A percentile compares a stretch with the other conserved stretches of the same genome.
Conservation (phyloP, 2,797 vertebrate species). For the Pygocentrus nattereri region DNA sequence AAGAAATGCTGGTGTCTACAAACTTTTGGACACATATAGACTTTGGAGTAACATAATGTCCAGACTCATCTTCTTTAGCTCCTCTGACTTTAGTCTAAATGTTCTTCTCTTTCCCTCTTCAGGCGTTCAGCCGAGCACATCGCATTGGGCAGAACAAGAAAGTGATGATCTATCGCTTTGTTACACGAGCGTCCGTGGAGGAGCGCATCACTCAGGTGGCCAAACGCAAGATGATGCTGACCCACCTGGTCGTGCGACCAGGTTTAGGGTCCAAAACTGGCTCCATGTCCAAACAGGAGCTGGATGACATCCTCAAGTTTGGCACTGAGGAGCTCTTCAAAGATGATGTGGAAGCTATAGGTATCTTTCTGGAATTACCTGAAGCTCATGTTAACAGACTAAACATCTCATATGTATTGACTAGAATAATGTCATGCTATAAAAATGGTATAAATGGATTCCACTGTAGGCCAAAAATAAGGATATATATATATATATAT, state of each 20-base stretch:
- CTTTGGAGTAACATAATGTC: no score
- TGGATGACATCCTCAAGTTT: slow-evolving; percentile 98
- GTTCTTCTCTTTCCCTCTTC: background rate
- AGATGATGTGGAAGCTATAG: slow-evolving; percentile 91
- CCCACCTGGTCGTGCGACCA: slow-evolving; percentile 94
- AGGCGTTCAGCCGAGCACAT: slow-evolving; percentile 98
- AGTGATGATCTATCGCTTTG: slow-evolving; percentile 99
- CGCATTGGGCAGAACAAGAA: slow-evolving; percentile 97
- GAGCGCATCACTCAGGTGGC: slow-evolving; percentile 98
- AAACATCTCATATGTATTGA: no score
- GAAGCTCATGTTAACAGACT: background rate
- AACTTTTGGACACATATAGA: no score
- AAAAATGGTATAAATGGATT: no score
- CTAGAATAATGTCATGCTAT: no score
- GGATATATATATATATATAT: no score
- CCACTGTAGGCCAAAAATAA: no score
- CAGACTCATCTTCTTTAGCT: no score
- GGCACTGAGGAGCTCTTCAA: slow-evolving; percentile 98
- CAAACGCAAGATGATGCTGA: slow-evolving; percentile 99
- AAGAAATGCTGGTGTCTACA: no score
- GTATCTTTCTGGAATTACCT: background rate
- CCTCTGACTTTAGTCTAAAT: background rate
- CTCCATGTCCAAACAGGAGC: slow-evolving; percentile 98
- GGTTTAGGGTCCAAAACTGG: slow-evolving; percentile 97
- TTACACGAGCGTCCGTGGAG: slow-evolving; percentile 95